Evolutionary conservation across 2,888 invertebrate genomes (phyloP).

Genomic region (Prosapia bicincta): DNA sequence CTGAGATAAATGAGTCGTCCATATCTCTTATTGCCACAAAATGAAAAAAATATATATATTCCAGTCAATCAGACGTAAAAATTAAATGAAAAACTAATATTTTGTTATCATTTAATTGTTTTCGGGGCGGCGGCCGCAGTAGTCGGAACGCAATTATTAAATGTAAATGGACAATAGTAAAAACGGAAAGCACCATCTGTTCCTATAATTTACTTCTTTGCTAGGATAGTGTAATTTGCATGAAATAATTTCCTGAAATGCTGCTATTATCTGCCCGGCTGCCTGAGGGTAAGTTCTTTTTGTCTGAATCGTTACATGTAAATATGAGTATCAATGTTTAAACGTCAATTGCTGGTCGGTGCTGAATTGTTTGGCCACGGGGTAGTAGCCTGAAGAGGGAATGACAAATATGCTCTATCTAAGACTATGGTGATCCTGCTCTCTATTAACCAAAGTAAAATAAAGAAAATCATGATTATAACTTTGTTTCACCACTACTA

Average conservation of each 20-base stretch:
- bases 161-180: neutral
- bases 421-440: too few species aligned
- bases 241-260: slow-evolving; percentile 20
- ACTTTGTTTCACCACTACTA: too few species aligned
- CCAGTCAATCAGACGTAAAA: neutral
- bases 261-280: neutral
- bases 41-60: neutral
- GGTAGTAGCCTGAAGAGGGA: too few species aligned
- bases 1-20: neutral
- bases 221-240: slow-evolving; percentile 19
- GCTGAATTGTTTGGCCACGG: too few species aligned
- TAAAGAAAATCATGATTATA: too few species aligned
- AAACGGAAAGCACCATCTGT: slow-evolving; percentile 6
- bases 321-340: too few species aligned
- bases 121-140: neutral
- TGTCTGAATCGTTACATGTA: neutral
- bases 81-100: neutral
- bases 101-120: neutral
- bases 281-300: neutral
- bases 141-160: neutral
- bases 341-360: too few species aligned
- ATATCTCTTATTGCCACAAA: neutral
- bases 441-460: too few species aligned
- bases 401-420: too few species aligned
- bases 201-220: slow-evolving; percentile 14